Conservation (phyloP, 2,797 vertebrate species). For the Ispidina picta region DNA sequence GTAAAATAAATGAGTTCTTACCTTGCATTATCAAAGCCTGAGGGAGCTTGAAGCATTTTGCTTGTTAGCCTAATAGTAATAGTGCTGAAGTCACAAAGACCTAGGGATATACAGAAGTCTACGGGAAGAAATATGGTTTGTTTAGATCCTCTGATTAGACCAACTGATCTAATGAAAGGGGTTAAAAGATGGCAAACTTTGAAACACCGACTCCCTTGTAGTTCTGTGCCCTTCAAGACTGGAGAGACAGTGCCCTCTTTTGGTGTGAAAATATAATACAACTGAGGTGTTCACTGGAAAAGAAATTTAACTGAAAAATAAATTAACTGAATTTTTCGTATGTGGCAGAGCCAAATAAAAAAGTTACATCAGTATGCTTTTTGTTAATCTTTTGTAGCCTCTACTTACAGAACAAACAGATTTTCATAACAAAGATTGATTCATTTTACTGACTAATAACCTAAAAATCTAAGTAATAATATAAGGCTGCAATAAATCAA, state of each 20-base stretch:
- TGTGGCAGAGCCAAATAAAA: neutral
- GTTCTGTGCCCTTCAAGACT: neutral
- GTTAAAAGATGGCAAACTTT: neutral
- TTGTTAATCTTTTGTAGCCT: neutral
- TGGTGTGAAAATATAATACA: neutral
- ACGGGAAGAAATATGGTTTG: neutral
- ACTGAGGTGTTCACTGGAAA: neutral
- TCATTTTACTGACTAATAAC: neutral
- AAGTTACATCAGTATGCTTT: neutral
- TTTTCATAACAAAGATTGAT: neutral
- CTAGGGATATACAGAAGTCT: neutral
- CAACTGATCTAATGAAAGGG: neutral
- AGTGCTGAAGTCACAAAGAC: neutral
- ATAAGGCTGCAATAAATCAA: neutral
- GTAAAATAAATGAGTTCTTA: neutral
- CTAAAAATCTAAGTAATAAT: neutral
- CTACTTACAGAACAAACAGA: neutral
- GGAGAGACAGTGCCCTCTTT: constrained; percentile 57
- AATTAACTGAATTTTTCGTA: neutral
- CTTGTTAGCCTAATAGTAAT: neutral
- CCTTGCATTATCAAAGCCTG: neutral
- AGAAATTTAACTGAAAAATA: neutral
- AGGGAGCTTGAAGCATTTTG: neutral
- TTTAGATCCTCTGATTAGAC: neutral
- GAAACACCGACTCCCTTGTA: neutral